Percentiles rank a stretch among this genome's conserved stretches.
Conservation (phyloP, 2,797 vertebrate species). For the Octomys mimax region DNA sequence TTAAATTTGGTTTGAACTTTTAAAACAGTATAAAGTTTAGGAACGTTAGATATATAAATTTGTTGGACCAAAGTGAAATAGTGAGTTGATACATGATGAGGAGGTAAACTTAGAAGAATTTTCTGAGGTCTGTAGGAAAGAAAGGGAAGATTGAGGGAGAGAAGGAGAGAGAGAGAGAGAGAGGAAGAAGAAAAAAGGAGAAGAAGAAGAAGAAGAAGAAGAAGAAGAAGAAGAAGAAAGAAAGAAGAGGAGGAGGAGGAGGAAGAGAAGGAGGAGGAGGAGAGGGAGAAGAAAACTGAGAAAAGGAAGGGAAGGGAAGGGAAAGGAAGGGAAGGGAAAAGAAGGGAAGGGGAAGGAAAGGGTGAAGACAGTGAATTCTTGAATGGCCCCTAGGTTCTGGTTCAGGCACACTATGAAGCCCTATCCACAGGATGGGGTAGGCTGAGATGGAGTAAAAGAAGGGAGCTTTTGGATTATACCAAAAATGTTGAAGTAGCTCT, state of each 20-base stretch:
- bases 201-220: too few relatives aligned
- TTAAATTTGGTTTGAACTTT: neutral
- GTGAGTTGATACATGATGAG: neutral
- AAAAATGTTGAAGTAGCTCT: conserved; percentile 23
- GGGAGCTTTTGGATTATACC: neutral
- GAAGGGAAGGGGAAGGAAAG: neutral
- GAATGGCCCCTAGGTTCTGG: neutral
- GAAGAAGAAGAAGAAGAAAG: neutral
- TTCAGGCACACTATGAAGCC: neutral
- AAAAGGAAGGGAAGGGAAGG: neutral
- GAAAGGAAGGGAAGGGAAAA: accelerated
- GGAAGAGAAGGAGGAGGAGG: neutral
- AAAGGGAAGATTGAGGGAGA: accelerated
- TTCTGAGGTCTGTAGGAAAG: neutral
- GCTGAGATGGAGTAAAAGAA: neutral
- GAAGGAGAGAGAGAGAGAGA: neutral
- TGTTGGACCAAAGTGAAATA: neutral
- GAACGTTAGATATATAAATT: neutral
- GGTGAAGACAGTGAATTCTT: neutral
- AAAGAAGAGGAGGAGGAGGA: neutral
- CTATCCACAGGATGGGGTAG: neutral
- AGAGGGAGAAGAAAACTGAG: neutral
- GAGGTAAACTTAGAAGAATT: neutral
- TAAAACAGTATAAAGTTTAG: neutral
- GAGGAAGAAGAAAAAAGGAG: too few relatives aligned